phyloP scores from a whole-genome alignment of 92 coral and sea anemone species.

The Palythoa caribaeorum region DNA sequence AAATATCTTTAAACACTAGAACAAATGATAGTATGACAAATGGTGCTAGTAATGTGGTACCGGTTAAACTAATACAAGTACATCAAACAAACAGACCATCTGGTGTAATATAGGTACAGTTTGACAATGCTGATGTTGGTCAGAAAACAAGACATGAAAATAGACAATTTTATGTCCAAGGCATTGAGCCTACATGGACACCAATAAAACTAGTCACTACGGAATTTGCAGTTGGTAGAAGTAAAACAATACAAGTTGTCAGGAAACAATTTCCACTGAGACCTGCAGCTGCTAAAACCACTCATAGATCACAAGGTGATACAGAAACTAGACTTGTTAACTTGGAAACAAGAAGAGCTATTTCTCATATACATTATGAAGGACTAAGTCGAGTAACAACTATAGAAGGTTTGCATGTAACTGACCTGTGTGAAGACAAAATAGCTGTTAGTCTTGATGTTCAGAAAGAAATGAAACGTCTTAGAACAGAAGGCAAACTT shows the following conservation, averaged over 20 bases:
- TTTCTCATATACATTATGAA: constrained; percentile 81
- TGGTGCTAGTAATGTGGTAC: constrained; percentile 61
- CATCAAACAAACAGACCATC: constrained; percentile 67
- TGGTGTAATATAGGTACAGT: constrained; percentile 78
- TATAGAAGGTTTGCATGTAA: constrained; percentile 68
- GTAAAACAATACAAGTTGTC: constrained; percentile 52
- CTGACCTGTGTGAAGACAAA: constrained; percentile 77
- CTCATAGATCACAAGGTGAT: constrained; percentile 80
- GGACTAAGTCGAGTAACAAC: constrained; percentile 80
- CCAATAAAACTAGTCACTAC: constrained; percentile 78
- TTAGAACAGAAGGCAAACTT: constrained; percentile 62
- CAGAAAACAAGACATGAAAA: constrained; percentile 70
- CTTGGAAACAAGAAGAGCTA: constrained; percentile 59
- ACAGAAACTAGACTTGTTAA: constrained; percentile 78
- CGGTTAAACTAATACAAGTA: constrained; percentile 56
- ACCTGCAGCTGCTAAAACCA: constrained; percentile 77
- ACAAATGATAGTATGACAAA: constrained; percentile 72
- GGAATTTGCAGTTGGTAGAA: constrained; percentile 80
- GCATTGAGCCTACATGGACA: constrained; percentile 78
- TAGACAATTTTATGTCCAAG: constrained; percentile 61
- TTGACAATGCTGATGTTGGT: constrained; percentile 75
- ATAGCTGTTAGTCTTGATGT: constrained; percentile 77
- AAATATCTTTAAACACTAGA: constrained; percentile 53
- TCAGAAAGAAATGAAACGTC: constrained; percentile 64
- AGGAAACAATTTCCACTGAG: constrained; percentile 80